phyloP scores from a whole-genome alignment of 2,797 vertebrate species.

The Pipistrellus pipistrellus region DNA sequence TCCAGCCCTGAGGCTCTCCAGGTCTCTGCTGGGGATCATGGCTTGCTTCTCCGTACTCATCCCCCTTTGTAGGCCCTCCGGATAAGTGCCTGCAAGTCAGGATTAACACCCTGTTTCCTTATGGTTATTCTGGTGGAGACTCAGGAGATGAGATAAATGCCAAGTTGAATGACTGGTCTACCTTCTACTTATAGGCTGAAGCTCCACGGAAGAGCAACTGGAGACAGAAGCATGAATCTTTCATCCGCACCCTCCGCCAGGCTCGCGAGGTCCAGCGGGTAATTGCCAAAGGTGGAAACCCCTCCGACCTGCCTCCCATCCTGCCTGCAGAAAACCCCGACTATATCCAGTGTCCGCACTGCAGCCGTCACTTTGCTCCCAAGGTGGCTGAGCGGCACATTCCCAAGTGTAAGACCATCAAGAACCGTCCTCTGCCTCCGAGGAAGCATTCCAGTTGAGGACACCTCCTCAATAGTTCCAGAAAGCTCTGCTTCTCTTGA shows the following conservation, averaged over 20 bases:
- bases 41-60: background rate
- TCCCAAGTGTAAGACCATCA: conserved; percentile 90
- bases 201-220: conserved; percentile 86
- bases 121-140: background rate
- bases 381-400: conserved; percentile 89
- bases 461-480: background rate
- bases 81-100: background rate
- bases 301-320: conserved; percentile 76
- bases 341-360: conserved; percentile 90
- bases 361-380: conserved; percentile 88
- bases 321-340: conserved; percentile 87
- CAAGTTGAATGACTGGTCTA: conserved; percentile 53
- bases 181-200: conserved; percentile 75
- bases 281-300: conserved; percentile 84
- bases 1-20: background rate
- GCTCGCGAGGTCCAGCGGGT: conserved; percentile 83
- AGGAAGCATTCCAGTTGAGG: conserved; percentile 61
- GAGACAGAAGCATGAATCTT: conserved; percentile 88
- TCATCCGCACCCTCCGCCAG: conserved; percentile 86
- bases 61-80: background rate
- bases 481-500: conserved; percentile 14
- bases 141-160: background rate
- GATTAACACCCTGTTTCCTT: background rate
- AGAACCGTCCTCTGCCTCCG: conserved; percentile 86
- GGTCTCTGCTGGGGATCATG: background rate